Percentiles rank a stretch among this genome's conserved stretches.
Evolutionary conservation across 2,888 invertebrate species (phyloP).

Genomic region (Scaptomyza flava): DNA sequence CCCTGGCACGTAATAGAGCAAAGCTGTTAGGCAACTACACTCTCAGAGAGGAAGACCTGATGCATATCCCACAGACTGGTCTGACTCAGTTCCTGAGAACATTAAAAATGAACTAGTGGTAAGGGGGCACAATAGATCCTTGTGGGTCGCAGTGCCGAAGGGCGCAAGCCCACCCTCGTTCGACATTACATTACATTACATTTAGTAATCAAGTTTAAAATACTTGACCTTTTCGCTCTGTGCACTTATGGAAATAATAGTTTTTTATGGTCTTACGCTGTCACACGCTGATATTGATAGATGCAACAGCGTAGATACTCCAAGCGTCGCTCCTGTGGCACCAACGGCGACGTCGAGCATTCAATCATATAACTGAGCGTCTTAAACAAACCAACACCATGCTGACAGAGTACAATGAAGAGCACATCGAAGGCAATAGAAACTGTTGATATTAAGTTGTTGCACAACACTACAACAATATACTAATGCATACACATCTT

Average conservation of each 20-base stretch:
- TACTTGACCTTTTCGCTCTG: not conserved
- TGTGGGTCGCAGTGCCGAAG: too few species aligned
- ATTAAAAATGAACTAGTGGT: too few species aligned
- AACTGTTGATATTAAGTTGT: constrained; percentile 48
- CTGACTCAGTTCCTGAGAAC: too few species aligned
- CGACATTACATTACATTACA: too few species aligned
- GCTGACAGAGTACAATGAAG: constrained; percentile 75
- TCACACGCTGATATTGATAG: constrained; percentile 69
- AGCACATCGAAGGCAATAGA: constrained; percentile 77
- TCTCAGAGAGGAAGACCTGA: too few species aligned
- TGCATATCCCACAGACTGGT: too few species aligned
- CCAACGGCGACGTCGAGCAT: constrained; percentile 64
- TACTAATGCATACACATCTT: constrained; percentile 20
- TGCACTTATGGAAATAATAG: not conserved
- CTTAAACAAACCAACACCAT: constrained; percentile 69
- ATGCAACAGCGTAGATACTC: constrained; percentile 76
- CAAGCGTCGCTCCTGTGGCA: constrained; percentile 69
- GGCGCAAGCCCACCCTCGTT: too few species aligned
- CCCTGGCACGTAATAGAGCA: too few species aligned
- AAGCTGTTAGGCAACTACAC: too few species aligned
- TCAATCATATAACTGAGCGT: constrained; percentile 65
- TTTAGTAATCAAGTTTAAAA: too few species aligned
- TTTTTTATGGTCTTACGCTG: constrained; percentile 47
- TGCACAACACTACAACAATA: not conserved
- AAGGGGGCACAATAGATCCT: too few species aligned